These are phyloP conservation scores for Crepidodera aurea DNA, from an alignment of 2,888 invertebrate genomes.

Conservation along the genomic window DNA sequence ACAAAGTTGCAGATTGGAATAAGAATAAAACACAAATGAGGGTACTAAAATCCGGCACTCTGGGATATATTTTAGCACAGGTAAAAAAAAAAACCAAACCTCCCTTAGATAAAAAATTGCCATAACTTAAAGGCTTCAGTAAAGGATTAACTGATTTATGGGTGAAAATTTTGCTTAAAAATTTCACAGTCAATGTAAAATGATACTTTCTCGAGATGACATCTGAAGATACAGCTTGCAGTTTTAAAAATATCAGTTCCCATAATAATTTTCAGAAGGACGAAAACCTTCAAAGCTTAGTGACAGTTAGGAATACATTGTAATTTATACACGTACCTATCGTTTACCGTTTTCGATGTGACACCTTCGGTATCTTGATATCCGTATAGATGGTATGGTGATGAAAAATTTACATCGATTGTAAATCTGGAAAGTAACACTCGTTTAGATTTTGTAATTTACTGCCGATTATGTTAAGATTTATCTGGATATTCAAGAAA, in stretches of 20 bases:
- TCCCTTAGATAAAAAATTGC: neutral
- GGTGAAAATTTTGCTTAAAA: conserved; percentile 36
- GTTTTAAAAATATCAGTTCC: conserved; percentile 27
- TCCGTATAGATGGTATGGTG: conserved; percentile 5
- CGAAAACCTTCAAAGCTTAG: conserved; percentile 16
- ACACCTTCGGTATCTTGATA: conserved; percentile 26
- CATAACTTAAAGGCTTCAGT: conserved; percentile 33
- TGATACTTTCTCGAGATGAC: conserved; percentile 38
- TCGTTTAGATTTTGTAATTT: neutral
- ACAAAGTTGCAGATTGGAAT: no score
- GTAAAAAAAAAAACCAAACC: no score
- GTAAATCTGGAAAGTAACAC: neutral
- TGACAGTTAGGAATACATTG: conserved; percentile 21
- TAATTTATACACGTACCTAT: conserved; percentile 23
- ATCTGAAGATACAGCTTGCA: conserved; percentile 31
- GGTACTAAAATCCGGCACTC: no score
- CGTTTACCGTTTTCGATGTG: conserved; percentile 23
- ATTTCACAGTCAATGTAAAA: conserved; percentile 30
- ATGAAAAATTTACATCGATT: neutral
- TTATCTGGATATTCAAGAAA: no score
- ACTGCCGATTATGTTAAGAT: no score
- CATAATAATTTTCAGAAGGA: conserved; percentile 31
- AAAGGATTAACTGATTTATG: conserved; percentile 34
- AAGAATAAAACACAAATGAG: no score
- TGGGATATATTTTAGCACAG: no score